phyloP scores from a whole-genome alignment of 2,113 vertebrate genomes.

The Xiphophorus couchianus region DNA sequence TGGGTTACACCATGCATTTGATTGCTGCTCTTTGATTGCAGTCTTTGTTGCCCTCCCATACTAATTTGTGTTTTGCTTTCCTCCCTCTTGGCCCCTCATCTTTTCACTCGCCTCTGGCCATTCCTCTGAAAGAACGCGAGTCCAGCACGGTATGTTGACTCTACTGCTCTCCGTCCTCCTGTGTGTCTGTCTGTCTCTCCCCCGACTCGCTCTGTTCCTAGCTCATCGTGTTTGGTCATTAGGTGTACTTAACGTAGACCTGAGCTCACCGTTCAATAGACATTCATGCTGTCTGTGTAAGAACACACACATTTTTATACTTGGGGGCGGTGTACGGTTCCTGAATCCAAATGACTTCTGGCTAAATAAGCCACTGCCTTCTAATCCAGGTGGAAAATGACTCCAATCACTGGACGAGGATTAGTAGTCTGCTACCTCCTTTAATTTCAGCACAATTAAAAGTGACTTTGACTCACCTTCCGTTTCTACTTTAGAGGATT shows the following conservation, averaged over 20 bases:
- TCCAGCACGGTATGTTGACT: constrained; percentile 89
- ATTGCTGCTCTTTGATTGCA: constrained; percentile 11
- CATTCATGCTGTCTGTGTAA: constrained; percentile 45
- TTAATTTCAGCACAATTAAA: constrained; percentile 85
- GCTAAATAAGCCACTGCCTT: constrained; percentile 71
- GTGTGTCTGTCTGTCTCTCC: constrained; percentile 8
- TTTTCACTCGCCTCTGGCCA: constrained; percentile 66
- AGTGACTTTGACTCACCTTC: constrained; percentile 76
- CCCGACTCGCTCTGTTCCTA: constrained; percentile 39
- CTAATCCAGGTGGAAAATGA: constrained; percentile 81
- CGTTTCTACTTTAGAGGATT: constrained; percentile 59
- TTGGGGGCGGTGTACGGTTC: constrained; percentile 52
- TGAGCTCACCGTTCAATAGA: constrained; percentile 41
- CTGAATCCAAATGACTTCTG: constrained; percentile 77
- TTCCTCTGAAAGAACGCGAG: constrained; percentile 87
- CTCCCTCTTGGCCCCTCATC: constrained; percentile 72
- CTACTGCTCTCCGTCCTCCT: constrained; percentile 9
- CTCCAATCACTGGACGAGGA: constrained; percentile 72
- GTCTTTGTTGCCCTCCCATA: constrained; percentile 34
- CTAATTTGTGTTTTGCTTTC: constrained; percentile 70
- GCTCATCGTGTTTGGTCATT: constrained; percentile 57
- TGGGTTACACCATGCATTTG: background rate
- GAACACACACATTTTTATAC: constrained; percentile 61
- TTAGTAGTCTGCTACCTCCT: constrained; percentile 72
- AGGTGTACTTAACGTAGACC: constrained; percentile 56